Evolutionary conservation across 2,888 invertebrate genomes (phyloP).

Genomic region (Volucella zonaria): DNA sequence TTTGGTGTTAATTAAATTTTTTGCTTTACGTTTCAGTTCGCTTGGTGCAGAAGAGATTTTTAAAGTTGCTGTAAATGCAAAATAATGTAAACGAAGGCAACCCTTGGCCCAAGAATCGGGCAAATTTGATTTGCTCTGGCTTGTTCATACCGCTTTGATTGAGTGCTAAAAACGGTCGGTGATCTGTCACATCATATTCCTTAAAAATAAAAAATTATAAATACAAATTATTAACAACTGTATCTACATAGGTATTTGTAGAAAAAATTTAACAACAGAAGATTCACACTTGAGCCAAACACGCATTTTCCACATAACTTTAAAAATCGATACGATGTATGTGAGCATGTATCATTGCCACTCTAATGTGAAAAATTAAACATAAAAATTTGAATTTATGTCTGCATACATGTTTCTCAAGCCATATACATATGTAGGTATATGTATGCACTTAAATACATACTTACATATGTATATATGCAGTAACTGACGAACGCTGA

Average conservation of each 20-base stretch:
- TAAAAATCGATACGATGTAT: constrained; percentile 68
- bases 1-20: neutral
- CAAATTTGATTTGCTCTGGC: constrained; percentile 82
- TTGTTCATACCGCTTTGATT: constrained; percentile 82
- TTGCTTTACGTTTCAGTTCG: constrained; percentile 81
- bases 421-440: constrained; percentile 35
- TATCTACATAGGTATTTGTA: neutral
- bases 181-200: constrained; percentile 82
- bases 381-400: constrained; percentile 67
- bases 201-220: constrained; percentile 68
- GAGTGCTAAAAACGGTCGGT: constrained; percentile 81
- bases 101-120: constrained; percentile 82
- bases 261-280: neutral
- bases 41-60: constrained; percentile 82
- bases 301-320: constrained; percentile 64
- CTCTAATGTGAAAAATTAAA: constrained; percentile 71
- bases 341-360: constrained; percentile 63
- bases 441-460: constrained; percentile 26
- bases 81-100: constrained; percentile 82
- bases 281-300: constrained; percentile 38
- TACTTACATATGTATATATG: constrained; percentile 38
- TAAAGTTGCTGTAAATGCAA: constrained; percentile 83
- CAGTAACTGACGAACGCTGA: constrained; percentile 58
- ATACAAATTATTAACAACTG: constrained; percentile 13
- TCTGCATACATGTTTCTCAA: constrained; percentile 65